Conservation (phyloP, 2,888 invertebrate genomes). For the Trissolcus japonicus region DNA sequence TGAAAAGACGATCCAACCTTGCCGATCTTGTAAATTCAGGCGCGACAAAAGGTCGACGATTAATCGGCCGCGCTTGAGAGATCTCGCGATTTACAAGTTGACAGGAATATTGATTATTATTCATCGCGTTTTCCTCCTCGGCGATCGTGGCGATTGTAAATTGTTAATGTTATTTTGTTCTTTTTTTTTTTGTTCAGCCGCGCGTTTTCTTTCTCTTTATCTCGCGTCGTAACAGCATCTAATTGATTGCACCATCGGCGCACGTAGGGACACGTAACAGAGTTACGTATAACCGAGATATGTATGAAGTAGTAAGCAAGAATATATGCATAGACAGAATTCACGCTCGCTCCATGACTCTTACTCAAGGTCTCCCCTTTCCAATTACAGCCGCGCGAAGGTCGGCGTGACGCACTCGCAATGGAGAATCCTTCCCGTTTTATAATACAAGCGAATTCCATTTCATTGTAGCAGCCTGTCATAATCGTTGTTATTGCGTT, state of each 20-base stretch:
- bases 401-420: slow-evolving; percentile 63
- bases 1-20: slow-evolving; percentile 7
- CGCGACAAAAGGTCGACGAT: slow-evolving; percentile 21
- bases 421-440: slow-evolving; percentile 57
- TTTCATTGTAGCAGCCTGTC: slow-evolving; percentile 56
- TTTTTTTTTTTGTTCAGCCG: neutral
- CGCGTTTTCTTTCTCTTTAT: slow-evolving; percentile 43
- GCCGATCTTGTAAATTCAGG: slow-evolving; percentile 18
- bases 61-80: slow-evolving; percentile 8
- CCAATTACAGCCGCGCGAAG: slow-evolving; percentile 70
- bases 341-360: slow-evolving; percentile 69
- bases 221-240: slow-evolving; percentile 49
- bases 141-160: neutral
- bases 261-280: slow-evolving; percentile 58
- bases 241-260: slow-evolving; percentile 62
- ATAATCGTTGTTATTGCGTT: slow-evolving; percentile 54
- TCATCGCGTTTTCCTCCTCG: slow-evolving; percentile 48
- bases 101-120: slow-evolving; percentile 31
- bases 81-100: slow-evolving; percentile 25
- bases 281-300: slow-evolving; percentile 58
- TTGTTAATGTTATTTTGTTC: neutral
- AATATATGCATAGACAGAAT: slow-evolving; percentile 61
- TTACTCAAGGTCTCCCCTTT: slow-evolving; percentile 73
- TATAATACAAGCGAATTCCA: slow-evolving; percentile 71
- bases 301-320: slow-evolving; percentile 56